phyloP scores from a whole-genome alignment of 2,888 invertebrate genomes.

The Liodrosophila aerea region DNA sequence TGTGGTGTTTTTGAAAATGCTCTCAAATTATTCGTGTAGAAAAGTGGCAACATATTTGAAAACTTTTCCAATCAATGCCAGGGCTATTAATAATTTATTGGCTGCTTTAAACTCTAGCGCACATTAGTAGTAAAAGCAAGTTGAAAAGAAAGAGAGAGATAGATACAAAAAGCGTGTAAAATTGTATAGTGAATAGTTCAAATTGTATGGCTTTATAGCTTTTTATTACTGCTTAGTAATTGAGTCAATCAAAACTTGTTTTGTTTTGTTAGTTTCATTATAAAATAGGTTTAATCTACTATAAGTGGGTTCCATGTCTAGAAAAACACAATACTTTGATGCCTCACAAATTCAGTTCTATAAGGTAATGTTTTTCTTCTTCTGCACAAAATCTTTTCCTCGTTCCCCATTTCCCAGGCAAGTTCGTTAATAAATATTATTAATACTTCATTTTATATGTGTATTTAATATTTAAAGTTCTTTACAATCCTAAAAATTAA shows the following conservation, averaged over 20 bases:
- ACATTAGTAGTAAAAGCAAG: conserved; percentile 15
- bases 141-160: not conserved
- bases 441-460: too few species aligned
- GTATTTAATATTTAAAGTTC: too few species aligned
- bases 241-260: conserved; percentile 63
- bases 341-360: not conserved
- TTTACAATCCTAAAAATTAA: too few species aligned
- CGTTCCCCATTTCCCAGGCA: conserved; percentile 7
- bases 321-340: conserved; percentile 24
- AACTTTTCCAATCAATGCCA: conserved; percentile 78
- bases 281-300: conserved; percentile 60
- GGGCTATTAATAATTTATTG: conserved; percentile 78
- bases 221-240: conserved; percentile 49
- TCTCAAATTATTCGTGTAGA: conserved; percentile 75
- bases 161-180: conserved; percentile 1
- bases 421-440: conserved; percentile 56
- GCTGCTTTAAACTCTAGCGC: conserved; percentile 63
- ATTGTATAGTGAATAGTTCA: conserved; percentile 8
- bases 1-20: conserved; percentile 50
- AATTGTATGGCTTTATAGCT: conserved; percentile 13
- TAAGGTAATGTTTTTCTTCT: conserved; percentile 20
- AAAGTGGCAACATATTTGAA: conserved; percentile 79
- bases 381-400: conserved; percentile 33
- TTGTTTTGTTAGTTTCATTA: conserved; percentile 51
- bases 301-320: too few species aligned